These are phyloP conservation scores for Ormyrus thymus DNA, from an alignment of 2,888 invertebrate genomes.

Conservation along the genomic window DNA sequence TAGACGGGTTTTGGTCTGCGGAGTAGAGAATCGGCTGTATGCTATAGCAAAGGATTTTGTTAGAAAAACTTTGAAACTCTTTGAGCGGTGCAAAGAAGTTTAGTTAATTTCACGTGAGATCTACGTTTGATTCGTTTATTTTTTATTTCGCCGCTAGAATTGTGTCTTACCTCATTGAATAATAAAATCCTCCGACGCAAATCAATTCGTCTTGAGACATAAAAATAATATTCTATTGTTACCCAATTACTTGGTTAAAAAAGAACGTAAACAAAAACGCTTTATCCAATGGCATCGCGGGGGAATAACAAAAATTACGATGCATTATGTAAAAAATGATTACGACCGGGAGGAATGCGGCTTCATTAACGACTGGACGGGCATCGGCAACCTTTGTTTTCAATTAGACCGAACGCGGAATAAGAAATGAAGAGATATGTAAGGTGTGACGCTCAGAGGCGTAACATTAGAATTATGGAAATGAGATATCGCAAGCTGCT, in stretches of 20 bases:
- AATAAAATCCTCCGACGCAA: too few species aligned
- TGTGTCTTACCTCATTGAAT: too few species aligned
- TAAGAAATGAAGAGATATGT: slow-evolving; percentile 35
- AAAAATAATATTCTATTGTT: too few species aligned
- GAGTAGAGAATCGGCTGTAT: too few species aligned
- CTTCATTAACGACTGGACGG: slow-evolving; percentile 7
- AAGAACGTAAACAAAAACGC: background rate
- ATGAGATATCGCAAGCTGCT: slow-evolving; percentile 38
- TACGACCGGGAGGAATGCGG: slow-evolving; percentile 5
- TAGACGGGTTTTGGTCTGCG: too few species aligned
- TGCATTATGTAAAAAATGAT: slow-evolving; percentile 28
- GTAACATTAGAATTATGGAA: slow-evolving; percentile 53
- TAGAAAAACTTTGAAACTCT: too few species aligned
- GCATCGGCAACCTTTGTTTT: slow-evolving; percentile 40
- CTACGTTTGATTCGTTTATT: too few species aligned
- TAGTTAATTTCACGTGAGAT: too few species aligned
- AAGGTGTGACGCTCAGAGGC: slow-evolving; percentile 41
- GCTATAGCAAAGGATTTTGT: too few species aligned
- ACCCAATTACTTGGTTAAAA: background rate
- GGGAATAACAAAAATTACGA: background rate
- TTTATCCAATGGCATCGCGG: slow-evolving; percentile 16
- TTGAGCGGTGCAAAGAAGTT: too few species aligned
- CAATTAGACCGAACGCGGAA: slow-evolving; percentile 35
- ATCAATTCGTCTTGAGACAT: too few species aligned
- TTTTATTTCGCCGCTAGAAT: too few species aligned